Conservation (phyloP, 2,113 vertebrate species). For the Pungitius pungitius region DNA sequence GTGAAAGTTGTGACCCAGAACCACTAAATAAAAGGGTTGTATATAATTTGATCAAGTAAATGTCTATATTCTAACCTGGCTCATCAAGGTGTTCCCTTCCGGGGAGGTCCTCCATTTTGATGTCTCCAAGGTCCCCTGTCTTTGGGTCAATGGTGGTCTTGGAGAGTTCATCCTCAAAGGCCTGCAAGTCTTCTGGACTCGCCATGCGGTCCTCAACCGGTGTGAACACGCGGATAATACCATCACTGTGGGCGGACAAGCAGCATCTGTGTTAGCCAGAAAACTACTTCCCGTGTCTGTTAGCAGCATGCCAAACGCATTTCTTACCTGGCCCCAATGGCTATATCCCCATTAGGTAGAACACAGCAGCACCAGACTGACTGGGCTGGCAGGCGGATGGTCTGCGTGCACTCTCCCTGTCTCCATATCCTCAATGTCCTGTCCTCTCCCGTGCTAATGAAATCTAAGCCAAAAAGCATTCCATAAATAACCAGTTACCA, state of each 20-base stretch:
- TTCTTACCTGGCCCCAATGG: slow-evolving; percentile 91
- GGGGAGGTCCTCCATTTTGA: slow-evolving; percentile 91
- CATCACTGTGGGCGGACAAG: slow-evolving; percentile 83
- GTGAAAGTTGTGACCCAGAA: background rate
- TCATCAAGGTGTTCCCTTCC: slow-evolving; percentile 93
- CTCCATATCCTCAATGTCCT: slow-evolving; percentile 93
- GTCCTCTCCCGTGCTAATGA: slow-evolving; percentile 94
- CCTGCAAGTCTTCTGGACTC: slow-evolving; percentile 87
- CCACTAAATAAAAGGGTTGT: background rate
- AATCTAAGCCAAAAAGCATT: slow-evolving; percentile 79
- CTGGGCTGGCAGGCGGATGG: slow-evolving; percentile 92
- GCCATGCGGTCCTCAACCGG: slow-evolving; percentile 87
- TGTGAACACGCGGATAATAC: slow-evolving; percentile 94
- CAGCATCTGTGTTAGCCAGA: slow-evolving; percentile 6
- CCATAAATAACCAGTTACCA: background rate
- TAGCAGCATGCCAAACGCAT: slow-evolving; percentile 2
- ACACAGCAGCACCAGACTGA: slow-evolving; percentile 98
- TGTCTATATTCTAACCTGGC: slow-evolving; percentile 80
- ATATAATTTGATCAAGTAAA: background rate
- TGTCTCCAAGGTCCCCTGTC: slow-evolving; percentile 93
- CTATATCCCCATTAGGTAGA: slow-evolving; percentile 92
- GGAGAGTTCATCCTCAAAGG: slow-evolving; percentile 95
- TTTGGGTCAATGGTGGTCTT: slow-evolving; percentile 93
- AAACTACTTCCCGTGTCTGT: background rate
- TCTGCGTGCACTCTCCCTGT: slow-evolving; percentile 90